phyloP scores from a whole-genome alignment of 1,140 invertebrate genomes.

The Diabrotica virgifera region DNA sequence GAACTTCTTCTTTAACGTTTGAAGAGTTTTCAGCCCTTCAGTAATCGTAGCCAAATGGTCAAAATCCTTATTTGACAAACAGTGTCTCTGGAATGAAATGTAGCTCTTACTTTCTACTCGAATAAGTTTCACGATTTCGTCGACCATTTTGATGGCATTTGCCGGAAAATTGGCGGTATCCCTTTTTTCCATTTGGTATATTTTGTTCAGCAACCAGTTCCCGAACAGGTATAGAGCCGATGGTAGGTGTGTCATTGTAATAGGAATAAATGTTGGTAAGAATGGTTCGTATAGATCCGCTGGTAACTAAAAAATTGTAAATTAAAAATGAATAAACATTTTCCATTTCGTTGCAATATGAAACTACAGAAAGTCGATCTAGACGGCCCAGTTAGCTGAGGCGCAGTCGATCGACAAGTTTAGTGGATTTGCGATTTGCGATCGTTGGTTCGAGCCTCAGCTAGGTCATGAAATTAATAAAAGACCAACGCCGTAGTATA shows the following conservation, averaged over 20 bases:
- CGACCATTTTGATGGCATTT: constrained; percentile 33
- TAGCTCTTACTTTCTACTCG: constrained; percentile 17
- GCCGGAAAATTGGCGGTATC: constrained; percentile 30
- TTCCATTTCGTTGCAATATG: no score
- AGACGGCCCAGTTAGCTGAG: no score
- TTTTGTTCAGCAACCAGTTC: constrained; percentile 30
- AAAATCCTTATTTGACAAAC: constrained; percentile 17
- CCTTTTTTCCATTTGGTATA: constrained; percentile 29
- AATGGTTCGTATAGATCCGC: constrained; percentile 26
- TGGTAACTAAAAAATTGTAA: constrained; percentile 19
- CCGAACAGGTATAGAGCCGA: constrained; percentile 28
- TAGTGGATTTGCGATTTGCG: no score
- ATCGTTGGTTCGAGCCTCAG: no score
- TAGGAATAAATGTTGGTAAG: constrained; percentile 33
- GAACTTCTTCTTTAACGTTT: constrained; percentile 31
- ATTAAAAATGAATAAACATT: no score
- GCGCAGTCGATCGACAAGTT: no score
- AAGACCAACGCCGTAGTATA: no score
- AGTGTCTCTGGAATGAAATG: constrained; percentile 24
- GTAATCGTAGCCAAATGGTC: constrained; percentile 23
- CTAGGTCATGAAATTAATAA: no score
- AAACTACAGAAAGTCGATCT: no score
- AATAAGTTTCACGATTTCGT: constrained; percentile 30
- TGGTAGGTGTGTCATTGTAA: constrained; percentile 29
- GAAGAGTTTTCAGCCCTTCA: constrained; percentile 26